Conservation (phyloP, 2,888 invertebrate species). For the Andrena trimmerana region DNA sequence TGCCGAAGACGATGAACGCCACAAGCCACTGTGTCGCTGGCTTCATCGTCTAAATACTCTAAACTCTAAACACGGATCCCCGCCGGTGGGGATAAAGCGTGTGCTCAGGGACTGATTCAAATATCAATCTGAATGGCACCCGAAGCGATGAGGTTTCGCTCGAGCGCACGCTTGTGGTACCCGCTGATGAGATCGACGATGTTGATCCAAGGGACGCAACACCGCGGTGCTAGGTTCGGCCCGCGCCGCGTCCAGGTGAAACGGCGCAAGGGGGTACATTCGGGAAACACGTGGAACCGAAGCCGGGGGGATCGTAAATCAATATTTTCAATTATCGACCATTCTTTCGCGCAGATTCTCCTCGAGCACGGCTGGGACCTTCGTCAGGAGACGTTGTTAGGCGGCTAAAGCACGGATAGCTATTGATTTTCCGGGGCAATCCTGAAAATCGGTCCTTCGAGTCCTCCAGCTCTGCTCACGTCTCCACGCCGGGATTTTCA, state of each 20-base stretch:
- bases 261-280: conserved; percentile 1
- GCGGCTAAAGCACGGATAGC: conserved; percentile 42
- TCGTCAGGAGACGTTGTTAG: conserved; percentile 56
- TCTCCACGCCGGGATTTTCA: conserved; percentile 55
- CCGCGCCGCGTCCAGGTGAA: background rate
- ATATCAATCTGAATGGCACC: background rate
- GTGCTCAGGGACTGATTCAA: too few species aligned
- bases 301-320: conserved; percentile 39
- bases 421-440: conserved; percentile 64
- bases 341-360: conserved; percentile 42
- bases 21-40: too few species aligned
- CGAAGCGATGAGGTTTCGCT: background rate
- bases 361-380: conserved; percentile 34
- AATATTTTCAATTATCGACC: conserved; percentile 64
- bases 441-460: conserved; percentile 61
- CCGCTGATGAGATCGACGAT: conserved; percentile 11
- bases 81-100: too few species aligned
- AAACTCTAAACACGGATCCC: too few species aligned
- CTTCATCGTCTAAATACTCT: too few species aligned
- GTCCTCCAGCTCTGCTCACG: conserved; percentile 39
- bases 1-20: too few species aligned
- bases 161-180: conserved; percentile 17
- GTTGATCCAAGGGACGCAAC: conserved; percentile 23
- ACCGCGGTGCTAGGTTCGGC: background rate
- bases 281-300: conserved; percentile 2